phyloP scores from a whole-genome alignment of 1,140 invertebrate species.

The Oscheius sp. region DNA sequence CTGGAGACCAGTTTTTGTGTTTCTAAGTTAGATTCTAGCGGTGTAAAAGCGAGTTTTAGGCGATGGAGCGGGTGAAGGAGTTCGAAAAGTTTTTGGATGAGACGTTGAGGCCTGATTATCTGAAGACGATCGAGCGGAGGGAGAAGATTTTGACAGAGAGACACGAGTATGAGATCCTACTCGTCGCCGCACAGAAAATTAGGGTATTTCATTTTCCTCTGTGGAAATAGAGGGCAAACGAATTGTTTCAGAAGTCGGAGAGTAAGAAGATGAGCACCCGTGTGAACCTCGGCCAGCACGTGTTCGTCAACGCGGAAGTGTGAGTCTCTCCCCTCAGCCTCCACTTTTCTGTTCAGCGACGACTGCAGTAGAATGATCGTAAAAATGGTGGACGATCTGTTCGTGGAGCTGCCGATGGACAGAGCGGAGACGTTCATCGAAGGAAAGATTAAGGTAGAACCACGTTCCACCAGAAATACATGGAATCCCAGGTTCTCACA shows the following conservation, averaged over 20 bases:
- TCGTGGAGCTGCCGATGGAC: conserved; percentile 5
- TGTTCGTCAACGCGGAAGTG: conserved; percentile 21
- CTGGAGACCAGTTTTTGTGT: too few relatives aligned
- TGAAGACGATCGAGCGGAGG: background rate
- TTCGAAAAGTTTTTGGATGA: conserved; percentile 19
- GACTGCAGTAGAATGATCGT: conserved; percentile 17
- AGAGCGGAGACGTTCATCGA: background rate
- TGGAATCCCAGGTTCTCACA: background rate
- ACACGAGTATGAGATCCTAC: conserved; percentile 9
- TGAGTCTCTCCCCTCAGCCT: background rate
- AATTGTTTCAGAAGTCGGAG: background rate
- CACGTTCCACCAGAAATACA: conserved; percentile 1
- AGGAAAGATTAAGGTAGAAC: background rate
- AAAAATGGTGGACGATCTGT: conserved; percentile 13
- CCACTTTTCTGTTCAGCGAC: background rate
- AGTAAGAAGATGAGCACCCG: background rate
- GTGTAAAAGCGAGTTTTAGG: background rate
- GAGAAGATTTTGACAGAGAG: conserved; percentile 8
- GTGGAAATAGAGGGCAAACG: background rate
- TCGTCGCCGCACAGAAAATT: conserved; percentile 8
- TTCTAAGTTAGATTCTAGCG: background rate
- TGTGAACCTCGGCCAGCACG: conserved; percentile 17
- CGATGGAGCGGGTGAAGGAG: background rate
- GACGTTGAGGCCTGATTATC: background rate
- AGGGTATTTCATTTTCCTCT: background rate